These are phyloP conservation scores for Scaptomyza montana DNA, from an alignment of 1,140 invertebrate species.

Conservation along the genomic window DNA sequence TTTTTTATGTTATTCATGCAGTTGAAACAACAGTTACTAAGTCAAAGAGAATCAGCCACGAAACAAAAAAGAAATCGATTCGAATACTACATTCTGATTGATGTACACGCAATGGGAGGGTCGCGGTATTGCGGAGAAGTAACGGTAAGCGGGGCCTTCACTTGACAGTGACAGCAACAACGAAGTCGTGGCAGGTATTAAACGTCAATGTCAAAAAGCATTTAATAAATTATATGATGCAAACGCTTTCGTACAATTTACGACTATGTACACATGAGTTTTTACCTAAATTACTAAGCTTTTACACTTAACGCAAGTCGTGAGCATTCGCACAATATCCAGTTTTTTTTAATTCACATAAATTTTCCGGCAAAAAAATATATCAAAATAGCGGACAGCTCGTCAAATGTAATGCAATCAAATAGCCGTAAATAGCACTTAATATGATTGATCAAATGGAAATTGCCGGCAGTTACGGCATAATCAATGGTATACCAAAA, in stretches of 20 bases:
- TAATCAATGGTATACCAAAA: slow-evolving; percentile 18
- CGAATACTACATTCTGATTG: slow-evolving; percentile 25
- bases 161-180: slow-evolving; percentile 27
- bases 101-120: slow-evolving; percentile 26
- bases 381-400: slow-evolving; percentile 32
- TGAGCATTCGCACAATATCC: slow-evolving; percentile 35
- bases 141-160: slow-evolving; percentile 52
- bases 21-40: slow-evolving; percentile 46
- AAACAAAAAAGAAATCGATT: slow-evolving; percentile 35
- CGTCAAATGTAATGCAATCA: slow-evolving; percentile 56
- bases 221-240: slow-evolving; percentile 45
- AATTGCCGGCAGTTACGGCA: slow-evolving; percentile 47
- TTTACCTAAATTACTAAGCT: slow-evolving; percentile 3
- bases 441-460: slow-evolving; percentile 67
- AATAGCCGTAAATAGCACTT: slow-evolving; percentile 56
- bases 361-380: slow-evolving; percentile 39
- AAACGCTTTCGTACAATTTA: not conserved
- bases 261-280: not conserved
- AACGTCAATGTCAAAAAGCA: slow-evolving; percentile 56
- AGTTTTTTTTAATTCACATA: slow-evolving; percentile 29
- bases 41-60: slow-evolving; percentile 45
- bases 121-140: slow-evolving; percentile 19
- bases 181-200: slow-evolving; percentile 31
- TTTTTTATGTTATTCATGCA: slow-evolving; percentile 38
- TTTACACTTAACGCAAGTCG: slow-evolving; percentile 42